Evolutionary conservation across 2,797 vertebrate genomes (phyloP).

Genomic region (Margarornis squamiger): DNA sequence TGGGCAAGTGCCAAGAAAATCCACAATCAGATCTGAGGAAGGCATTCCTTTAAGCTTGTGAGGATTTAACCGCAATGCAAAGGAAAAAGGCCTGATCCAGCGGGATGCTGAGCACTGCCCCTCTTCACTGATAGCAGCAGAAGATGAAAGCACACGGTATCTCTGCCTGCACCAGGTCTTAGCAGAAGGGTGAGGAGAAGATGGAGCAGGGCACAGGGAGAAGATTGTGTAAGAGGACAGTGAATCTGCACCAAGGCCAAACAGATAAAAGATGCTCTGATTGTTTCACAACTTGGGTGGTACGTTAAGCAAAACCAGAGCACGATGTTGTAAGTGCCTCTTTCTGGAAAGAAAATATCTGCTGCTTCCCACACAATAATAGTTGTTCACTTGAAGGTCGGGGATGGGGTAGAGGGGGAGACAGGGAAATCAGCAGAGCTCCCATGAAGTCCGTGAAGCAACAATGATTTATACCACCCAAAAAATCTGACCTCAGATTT

Average conservation of each 20-base stretch:
- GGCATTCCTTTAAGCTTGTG: conserved; percentile 41
- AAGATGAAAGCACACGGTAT: conserved; percentile 41
- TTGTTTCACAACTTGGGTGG: conserved; percentile 72
- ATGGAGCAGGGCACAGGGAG: not conserved
- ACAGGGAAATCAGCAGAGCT: conserved; percentile 8
- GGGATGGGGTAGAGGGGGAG: not conserved
- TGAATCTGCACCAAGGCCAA: conserved; percentile 62
- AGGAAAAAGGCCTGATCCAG: conserved; percentile 43
- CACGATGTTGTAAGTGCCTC: conserved; percentile 58
- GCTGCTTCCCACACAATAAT: conserved; percentile 62
- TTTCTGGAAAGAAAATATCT: conserved; percentile 60
- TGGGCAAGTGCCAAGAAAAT: conserved; percentile 54
- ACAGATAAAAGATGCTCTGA: conserved; percentile 67
- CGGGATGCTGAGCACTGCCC: conserved; percentile 18
- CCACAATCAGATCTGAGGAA: conserved; percentile 58
- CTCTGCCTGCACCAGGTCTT: conserved; percentile 1
- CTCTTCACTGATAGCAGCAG: conserved; percentile 14
- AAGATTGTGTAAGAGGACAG: conserved; percentile 70
- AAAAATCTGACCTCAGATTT: conserved; percentile 55
- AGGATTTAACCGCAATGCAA: not conserved
- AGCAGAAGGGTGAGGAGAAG: conserved; percentile 23
- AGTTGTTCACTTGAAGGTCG: conserved; percentile 30
- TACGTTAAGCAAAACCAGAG: conserved; percentile 65
- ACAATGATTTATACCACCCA: conserved; percentile 50
- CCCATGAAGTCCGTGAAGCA: not conserved